Evolutionary conservation across 2,113 vertebrate species (phyloP), one percentile per base, ranked within the genome.

Genomic region (Tyto alba): DNA sequence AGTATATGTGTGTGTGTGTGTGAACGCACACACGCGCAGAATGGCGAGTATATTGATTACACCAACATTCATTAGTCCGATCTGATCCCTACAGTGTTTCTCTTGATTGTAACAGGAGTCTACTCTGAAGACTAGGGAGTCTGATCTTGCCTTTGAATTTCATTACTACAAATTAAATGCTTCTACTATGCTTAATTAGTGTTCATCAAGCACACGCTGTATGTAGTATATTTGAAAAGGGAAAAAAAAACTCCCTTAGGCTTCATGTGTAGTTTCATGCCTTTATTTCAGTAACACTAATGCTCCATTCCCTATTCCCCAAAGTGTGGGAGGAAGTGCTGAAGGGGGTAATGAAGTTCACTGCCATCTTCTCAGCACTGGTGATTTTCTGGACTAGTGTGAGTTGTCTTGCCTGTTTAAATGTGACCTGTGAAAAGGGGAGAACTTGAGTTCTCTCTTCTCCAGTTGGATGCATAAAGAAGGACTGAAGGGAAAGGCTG

Each of bases 141-240:
- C 5, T 2, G 13, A 56, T 68, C 63, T 88, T 82, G 53, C 82
- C 62, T 94, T 90, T 85, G 77, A 82, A 76, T 36, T 86, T 73
- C 63, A 57, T 90, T 90, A 41, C 30, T 85, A 22, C 71, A 66
- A 88, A 90, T 82, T 79, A 92, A 93, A 74, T 62, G 59, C 50
- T 80, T 80, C 50, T 95, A 1, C 79, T 84, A 0, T 48, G 5
- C 48, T 60, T 92, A 73, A 77, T 93, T 85, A 86, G 47, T 55
- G 32, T 88, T 80, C 85, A 68, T 93, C 63, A 73, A 90, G n/a
- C 59, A 74, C 59, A 5, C 40, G 27, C 62, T 68, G n/a, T 50
- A 48, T 73, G 41, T 57, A 76, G n/a, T 53, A 7, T 56, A n/a
- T 90, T 27, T 57, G 76, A 77, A 74, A 67, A 92, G 72, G 41